Percentiles rank a stretch among this genome's conserved stretches.
Conservation (phyloP, 2,888 invertebrate species). For the Lysandra coridon region DNA sequence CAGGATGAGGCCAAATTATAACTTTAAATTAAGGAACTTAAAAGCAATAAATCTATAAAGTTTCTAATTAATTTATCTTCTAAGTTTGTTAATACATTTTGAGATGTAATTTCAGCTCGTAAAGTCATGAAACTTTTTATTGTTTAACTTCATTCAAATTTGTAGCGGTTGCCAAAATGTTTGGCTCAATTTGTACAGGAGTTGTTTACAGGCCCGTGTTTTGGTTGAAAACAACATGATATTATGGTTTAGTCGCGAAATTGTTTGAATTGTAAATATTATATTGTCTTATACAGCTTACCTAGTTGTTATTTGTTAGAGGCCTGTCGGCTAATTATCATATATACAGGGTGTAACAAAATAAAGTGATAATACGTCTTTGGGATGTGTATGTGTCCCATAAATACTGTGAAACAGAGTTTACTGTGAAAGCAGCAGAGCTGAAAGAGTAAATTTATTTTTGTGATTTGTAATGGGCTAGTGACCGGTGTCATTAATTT, state of each 20-base stretch:
- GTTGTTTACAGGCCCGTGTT: neutral
- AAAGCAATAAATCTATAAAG: neutral
- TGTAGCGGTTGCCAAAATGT: constrained; percentile 17
- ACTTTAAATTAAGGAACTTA: neutral
- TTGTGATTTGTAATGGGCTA: too few species aligned
- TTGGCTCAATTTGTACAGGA: constrained; percentile 6
- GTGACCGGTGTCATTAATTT: too few species aligned
- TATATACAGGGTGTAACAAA: too few species aligned
- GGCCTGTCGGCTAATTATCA: too few species aligned
- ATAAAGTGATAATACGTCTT: too few species aligned
- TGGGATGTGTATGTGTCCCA: too few species aligned
- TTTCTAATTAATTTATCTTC: neutral
- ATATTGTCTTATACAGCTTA: neutral
- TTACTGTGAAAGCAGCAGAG: too few species aligned
- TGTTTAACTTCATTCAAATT: neutral
- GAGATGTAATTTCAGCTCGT: neutral
- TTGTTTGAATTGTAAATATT: neutral
- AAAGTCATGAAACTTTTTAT: neutral
- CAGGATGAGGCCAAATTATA: too few species aligned
- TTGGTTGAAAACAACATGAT: neutral
- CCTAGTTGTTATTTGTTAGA: neutral
- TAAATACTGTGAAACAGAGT: too few species aligned
- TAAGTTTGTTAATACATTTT: neutral
- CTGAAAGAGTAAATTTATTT: too few species aligned
- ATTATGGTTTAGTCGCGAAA: neutral